Evolutionary conservation across 2,888 invertebrate species (phyloP).

Genomic region (Harpalus rufipes): DNA sequence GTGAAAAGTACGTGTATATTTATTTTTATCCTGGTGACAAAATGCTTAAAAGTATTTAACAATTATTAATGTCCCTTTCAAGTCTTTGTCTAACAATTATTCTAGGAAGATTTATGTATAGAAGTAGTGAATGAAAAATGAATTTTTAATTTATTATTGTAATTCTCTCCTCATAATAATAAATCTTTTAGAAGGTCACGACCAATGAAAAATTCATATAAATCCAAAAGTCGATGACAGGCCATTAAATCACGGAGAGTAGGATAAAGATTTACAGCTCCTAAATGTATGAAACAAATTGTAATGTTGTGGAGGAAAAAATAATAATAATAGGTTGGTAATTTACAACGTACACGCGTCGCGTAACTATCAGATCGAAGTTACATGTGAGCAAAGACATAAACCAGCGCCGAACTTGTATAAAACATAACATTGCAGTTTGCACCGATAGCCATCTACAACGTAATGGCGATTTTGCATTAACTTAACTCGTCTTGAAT

Average conservation of each 20-base stretch:
- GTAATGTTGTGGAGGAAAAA: constrained; percentile 49
- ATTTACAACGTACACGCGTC: constrained; percentile 55
- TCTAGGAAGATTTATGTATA: constrained; percentile 10
- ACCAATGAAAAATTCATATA: constrained; percentile 54
- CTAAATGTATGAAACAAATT: constrained; percentile 49
- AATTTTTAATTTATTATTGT: constrained; percentile 60
- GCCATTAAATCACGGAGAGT: background rate
- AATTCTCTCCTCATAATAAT: constrained; percentile 48
- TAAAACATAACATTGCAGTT: constrained; percentile 59
- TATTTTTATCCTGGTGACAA: background rate
- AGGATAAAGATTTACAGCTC: constrained; percentile 43
- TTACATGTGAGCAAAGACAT: constrained; percentile 58
- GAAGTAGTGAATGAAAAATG: constrained; percentile 48
- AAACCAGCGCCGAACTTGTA: constrained; percentile 50
- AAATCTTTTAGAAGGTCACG: constrained; percentile 49
- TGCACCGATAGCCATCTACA: constrained; percentile 68
- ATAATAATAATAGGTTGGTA: constrained; percentile 33
- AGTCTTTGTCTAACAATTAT: background rate
- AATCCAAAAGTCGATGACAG: constrained; percentile 39
- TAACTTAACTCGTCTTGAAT: constrained; percentile 68
- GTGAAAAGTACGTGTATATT: no score
- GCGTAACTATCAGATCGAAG: constrained; percentile 55
- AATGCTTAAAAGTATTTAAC: background rate
- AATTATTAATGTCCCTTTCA: background rate
- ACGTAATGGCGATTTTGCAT: constrained; percentile 68